Base-by-base conservation (phyloP, 2,113 vertebrate species). In the Prietella phreatophila region DNA sequence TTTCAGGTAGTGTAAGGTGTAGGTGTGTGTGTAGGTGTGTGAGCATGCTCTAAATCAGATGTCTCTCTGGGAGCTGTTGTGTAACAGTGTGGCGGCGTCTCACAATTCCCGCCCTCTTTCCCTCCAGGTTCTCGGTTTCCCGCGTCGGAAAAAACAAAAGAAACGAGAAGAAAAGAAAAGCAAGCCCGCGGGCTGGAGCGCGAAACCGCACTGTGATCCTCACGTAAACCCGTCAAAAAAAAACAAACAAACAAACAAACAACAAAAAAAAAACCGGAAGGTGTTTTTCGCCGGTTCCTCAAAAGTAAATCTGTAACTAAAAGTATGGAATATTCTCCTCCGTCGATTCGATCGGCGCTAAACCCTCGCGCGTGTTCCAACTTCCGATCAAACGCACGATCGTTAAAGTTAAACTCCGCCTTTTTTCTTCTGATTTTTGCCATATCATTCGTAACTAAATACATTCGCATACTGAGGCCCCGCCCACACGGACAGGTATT, bases 111-210 rank as follows among this genome's bases (percentile, higher is more conserved):
- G 85, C 85, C 33, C 60, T 65, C 19, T 55, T 81, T 86, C 85
- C 85, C 85, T 67, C 85, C 85, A 55, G 30, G 47, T 79, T 1
- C n/a, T 81, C 15, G 7, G 33, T 33, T 81, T 86, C 76, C 85
- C 85, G 76, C 85, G n/a, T 10, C 22, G 47, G 47, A 25, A 4
- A 2, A 20, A 1, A 50, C 0, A 25, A 10, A 25, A 36, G 22
- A 75, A 75, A 3, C 42, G 25, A 0, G 9, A 0, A 36, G 10
- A 2, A 19, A 69, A 27, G 7, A 22, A 56, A 56, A 22, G 0
- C 19, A 2, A 58, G 55, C 50, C 71, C 3, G 55, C 55, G 33
- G 83, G 83, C 0, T 5, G 33, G 69, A 22, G 25, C 0, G 36
- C 10, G 10, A 56, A 22, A 25, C n/a, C 6, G 61, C 39, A 75